phyloP scores from a whole-genome alignment of 2,797 vertebrate genomes.

The Lacerta bilineata region DNA sequence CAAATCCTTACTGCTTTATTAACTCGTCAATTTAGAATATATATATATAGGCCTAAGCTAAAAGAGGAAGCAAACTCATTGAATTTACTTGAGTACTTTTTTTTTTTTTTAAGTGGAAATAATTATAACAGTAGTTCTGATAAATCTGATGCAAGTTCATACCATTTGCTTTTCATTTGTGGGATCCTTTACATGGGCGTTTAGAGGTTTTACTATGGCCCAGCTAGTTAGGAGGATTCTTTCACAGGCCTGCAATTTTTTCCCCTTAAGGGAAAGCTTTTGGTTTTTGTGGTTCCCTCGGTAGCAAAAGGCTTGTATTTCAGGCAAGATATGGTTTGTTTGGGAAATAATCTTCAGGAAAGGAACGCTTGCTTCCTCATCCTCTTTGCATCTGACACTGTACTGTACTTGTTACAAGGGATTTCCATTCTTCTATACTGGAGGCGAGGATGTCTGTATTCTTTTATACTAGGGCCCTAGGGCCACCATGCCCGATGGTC shows the following conservation, averaged over 20 bases:
- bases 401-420: background rate
- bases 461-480: no score
- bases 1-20: background rate
- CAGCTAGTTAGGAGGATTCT: background rate
- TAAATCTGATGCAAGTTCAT: slow-evolving; percentile 5
- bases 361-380: background rate
- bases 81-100: background rate
- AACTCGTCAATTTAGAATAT: background rate
- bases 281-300: background rate
- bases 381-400: background rate
- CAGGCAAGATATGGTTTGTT: background rate
- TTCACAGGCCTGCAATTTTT: background rate
- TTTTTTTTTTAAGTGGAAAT: background rate
- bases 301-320: background rate
- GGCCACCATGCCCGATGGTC: no score
- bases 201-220: background rate
- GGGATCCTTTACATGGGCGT: background rate
- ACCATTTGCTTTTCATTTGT: background rate
- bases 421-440: no score
- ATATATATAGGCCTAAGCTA: background rate
- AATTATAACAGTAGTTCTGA: background rate
- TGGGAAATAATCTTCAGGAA: background rate
- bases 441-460: no score
- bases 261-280: no score
- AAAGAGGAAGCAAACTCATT: background rate